Evolutionary conservation across 2,888 invertebrate species (phyloP), one percentile per base, ranked within the genome.

Genomic region (Polietes domitor): DNA sequence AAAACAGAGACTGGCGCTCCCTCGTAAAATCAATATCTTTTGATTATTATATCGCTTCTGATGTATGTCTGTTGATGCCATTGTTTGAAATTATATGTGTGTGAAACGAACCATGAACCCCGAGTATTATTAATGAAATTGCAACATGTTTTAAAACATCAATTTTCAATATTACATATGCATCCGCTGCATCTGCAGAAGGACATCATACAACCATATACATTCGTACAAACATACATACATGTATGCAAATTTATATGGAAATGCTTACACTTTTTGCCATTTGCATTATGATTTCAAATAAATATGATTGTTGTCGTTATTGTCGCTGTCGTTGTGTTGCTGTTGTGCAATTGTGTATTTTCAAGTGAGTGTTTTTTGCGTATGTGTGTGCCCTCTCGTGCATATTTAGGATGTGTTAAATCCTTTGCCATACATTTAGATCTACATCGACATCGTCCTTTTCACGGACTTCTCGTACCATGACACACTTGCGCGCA

Each of bases 361-460:
- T 58, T 26, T 26, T 63, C 58, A 75, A 72, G 53, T 72, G 17
- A 70, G 70, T 79, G 32, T 73, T 53, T 73, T 61, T 77, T 79
- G 58, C 72, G 24, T 37, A n/a, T 32, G 32, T 32, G 32, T 32
- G 32, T 32, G 7, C 12, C 68, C 55, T 32, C 19, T 63, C 78
- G 78, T 84, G 75, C 72, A 84, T 76, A 81, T 81, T 81, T 73
- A 84, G 78, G 43, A 84, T 78, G 78, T 84, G 78, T 79, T 81
- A 84, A 84, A 79, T 81, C 68, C 68, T 84, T 68, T 84, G 80
- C 53, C 72, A 26, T 70, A 37, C 32, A 70, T 70, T 70, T 61
- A 77, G 24, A 74, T 80, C 65, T 74, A 75, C 21, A 55, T 1
- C 55, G 21, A 55, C 50, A 55, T 55, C 37, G 37, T 53, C 41